Base-by-base conservation (phyloP, 64 coral and sea anemone genomes). In the Montipora capricornis region DNA sequence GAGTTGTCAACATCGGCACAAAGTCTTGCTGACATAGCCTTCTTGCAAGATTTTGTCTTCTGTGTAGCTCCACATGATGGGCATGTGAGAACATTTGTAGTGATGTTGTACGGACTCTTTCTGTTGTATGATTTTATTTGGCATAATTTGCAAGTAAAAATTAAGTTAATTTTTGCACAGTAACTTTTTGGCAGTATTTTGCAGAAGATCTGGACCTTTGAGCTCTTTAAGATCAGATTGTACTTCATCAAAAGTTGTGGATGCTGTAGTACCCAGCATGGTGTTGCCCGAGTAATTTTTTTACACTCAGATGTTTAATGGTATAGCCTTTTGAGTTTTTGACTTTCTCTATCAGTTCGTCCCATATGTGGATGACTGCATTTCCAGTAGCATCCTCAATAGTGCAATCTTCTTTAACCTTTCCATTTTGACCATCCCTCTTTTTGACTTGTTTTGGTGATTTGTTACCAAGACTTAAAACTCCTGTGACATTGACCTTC, bases 1-100 rank as follows among this genome's bases (percentile, higher is more conserved):
- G 44, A 5, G 7, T 17, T 17, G 3, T 78, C 75, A 48, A 47
- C 75, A 49, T 78, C 7, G 44, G 46, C 75, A n/a, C 47, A 55
- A 89, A 77, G 74, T 44, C 80, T n/a, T 94, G 86, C 92, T 74
- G 92, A 94, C 92, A 94, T 94, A 20, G 77, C 92, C 60, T 94
- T 89, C 92, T 93, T 93, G 5, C 29, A 93, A 45, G 84, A 4
- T 46, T 94, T 94, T 49, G 85, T 81, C 44, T 94, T 94, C 15
- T 78, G 37, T 47, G 37, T 78, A 14, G 75, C 44, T 2, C 1
- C 75, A 78, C 75, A 78, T 78, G 75, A 78, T 78, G 75, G 75
- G 75, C 75, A 78, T 47, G 37, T 78, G 46, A 78, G 12, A 49
- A 78, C 49, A 15, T 78, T 48, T 48, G 37, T 46, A 78, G 0